A percentile compares a stretch with the other conserved stretches of the same genome.
Conservation (phyloP, 1,140 invertebrate genomes). For the Hormaphis cornu region DNA sequence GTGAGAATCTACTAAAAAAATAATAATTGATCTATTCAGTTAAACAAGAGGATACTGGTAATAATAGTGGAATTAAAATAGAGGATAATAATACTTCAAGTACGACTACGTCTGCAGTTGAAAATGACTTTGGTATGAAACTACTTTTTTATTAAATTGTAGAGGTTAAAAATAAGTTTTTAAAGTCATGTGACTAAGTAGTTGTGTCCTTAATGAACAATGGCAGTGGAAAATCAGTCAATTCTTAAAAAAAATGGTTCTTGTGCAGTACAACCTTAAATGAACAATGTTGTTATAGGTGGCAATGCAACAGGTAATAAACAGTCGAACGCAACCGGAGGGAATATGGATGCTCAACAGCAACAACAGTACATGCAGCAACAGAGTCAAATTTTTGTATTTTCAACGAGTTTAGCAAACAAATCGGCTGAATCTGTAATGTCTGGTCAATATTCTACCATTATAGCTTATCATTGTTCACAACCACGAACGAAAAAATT, state of each 20-base stretch:
- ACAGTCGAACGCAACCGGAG: constrained; percentile 49
- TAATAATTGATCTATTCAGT: neutral
- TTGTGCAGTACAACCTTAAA: constrained; percentile 8
- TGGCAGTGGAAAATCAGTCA: neutral
- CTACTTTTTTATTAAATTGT: neutral
- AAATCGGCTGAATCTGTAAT: constrained; percentile 86
- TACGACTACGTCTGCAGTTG: neutral
- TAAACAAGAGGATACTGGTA: constrained; percentile 11
- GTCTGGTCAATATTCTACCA: constrained; percentile 77
- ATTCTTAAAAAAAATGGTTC: constrained; percentile 4
- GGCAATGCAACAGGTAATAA: constrained; percentile 67
- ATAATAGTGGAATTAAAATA: constrained; percentile 9
- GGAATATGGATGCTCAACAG: constrained; percentile 60
- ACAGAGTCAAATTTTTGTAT: constrained; percentile 96
- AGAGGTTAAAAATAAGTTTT: neutral
- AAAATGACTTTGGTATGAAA: constrained; percentile 10
- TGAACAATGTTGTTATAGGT: constrained; percentile 41
- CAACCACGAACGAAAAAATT: constrained; percentile 91
- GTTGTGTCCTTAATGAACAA: neutral
- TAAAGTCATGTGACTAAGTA: neutral
- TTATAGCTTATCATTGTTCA: constrained; percentile 90
- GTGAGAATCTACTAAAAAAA: neutral
- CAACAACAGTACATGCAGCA: constrained; percentile 70
- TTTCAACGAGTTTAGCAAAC: constrained; percentile 87
- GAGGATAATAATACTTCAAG: constrained; percentile 12